These are phyloP conservation scores for Asbolus verrucosus DNA, from an alignment of 1,140 invertebrate genomes.

Conservation along the genomic window DNA sequence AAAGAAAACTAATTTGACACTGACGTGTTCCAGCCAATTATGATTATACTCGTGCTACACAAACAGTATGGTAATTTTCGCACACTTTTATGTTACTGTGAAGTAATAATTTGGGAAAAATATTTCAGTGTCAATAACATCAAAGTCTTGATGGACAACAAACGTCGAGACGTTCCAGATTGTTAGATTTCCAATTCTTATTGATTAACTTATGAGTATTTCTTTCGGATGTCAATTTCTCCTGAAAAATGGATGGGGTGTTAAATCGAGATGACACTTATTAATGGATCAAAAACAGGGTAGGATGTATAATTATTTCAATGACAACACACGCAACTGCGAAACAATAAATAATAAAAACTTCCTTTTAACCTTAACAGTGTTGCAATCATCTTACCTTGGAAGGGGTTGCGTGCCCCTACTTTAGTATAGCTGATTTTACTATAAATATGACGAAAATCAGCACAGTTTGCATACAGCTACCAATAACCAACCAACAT, in stretches of 20 bases:
- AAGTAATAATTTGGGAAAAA: not conserved
- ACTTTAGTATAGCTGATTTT: not conserved
- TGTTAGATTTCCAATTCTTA: constrained; percentile 9
- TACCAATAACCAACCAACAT: constrained; percentile 19
- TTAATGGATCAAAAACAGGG: constrained; percentile 14
- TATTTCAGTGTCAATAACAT: constrained; percentile 6
- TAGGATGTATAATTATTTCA: constrained; percentile 42
- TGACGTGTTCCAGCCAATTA: constrained; percentile 41
- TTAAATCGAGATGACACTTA: too few species aligned
- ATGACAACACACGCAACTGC: constrained; percentile 27
- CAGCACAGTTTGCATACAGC: not conserved
- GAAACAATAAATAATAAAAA: constrained; percentile 45
- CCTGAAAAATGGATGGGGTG: too few species aligned
- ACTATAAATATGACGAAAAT: constrained; percentile 23
- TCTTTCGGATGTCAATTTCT: too few species aligned
- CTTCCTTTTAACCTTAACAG: constrained; percentile 44
- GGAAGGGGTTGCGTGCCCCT: constrained; percentile 23
- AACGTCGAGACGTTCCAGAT: not conserved
- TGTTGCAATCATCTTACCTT: constrained; percentile 24
- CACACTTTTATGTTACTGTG: constrained; percentile 7
- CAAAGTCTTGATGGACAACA: constrained; percentile 21
- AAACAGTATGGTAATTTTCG: constrained; percentile 22
- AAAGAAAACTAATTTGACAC: constrained; percentile 43
- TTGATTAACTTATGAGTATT: constrained; percentile 19
- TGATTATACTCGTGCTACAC: not conserved